Conservation (phyloP, 2,888 invertebrate genomes). For the Tolmerus cingulatus region DNA sequence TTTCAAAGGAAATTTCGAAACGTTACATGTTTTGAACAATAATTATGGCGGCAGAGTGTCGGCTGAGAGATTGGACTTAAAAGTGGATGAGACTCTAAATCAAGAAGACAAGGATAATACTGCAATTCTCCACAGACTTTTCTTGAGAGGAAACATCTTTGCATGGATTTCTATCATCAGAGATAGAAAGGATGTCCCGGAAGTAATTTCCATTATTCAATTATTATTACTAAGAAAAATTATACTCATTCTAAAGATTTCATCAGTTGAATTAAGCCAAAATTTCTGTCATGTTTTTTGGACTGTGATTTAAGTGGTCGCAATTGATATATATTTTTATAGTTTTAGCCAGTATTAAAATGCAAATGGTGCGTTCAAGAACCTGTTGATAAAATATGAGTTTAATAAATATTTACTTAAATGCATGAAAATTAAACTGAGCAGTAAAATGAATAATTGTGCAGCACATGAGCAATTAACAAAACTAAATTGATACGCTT, state of each 20-base stretch:
- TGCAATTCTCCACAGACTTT: not conserved
- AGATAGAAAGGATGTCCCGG: not conserved
- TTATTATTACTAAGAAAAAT: not conserved
- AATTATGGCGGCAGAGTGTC: not conserved
- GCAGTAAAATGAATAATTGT: too few relatives aligned
- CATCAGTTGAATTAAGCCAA: not conserved
- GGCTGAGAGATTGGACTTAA: not conserved
- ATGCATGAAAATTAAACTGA: too few relatives aligned
- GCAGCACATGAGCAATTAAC: too few relatives aligned
- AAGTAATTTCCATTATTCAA: not conserved
- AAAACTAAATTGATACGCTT: too few relatives aligned
- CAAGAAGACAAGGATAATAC: not conserved
- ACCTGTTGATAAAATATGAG: too few relatives aligned
- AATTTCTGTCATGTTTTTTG: too few relatives aligned
- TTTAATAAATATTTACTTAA: too few relatives aligned
- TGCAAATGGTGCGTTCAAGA: too few relatives aligned
- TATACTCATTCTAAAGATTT: not conserved
- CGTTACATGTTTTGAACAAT: not conserved
- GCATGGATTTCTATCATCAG: not conserved
- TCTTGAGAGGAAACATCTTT: not conserved
- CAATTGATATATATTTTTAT: too few relatives aligned
- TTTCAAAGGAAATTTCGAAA: not conserved
- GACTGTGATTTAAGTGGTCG: too few relatives aligned
- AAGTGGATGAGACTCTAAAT: not conserved
- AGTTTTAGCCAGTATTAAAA: too few relatives aligned